Percentiles rank a stretch among this genome's conserved stretches.
Conservation (phyloP, 2,113 vertebrate species). For the Heliornis fulica region DNA sequence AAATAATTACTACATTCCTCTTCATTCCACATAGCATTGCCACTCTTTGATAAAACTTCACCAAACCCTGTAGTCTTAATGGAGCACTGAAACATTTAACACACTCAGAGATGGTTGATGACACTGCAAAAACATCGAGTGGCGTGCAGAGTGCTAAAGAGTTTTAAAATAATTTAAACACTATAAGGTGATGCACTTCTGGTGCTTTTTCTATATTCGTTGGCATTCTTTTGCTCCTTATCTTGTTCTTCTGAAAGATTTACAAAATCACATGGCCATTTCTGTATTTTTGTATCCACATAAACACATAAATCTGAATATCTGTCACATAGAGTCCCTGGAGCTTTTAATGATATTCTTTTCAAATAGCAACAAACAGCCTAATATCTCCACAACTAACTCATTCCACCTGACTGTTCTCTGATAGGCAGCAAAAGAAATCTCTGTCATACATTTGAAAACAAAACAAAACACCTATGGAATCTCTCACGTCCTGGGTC, state of each 20-base stretch:
- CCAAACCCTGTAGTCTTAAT: background rate
- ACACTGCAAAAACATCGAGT: background rate
- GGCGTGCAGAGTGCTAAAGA: background rate
- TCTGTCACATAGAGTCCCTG: background rate
- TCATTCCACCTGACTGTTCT: background rate
- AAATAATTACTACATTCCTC: background rate
- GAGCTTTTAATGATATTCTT: background rate
- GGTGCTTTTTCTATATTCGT: background rate
- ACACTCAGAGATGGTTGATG: background rate
- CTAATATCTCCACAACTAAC: background rate
- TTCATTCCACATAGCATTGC: background rate
- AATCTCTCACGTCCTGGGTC: background rate
- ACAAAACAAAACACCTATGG: background rate
- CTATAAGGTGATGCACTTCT: background rate
- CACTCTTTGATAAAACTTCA: background rate
- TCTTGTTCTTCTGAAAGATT: background rate
- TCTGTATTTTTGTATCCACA: background rate
- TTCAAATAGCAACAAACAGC: background rate
- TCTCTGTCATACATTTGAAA: background rate
- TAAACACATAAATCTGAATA: background rate
- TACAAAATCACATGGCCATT: background rate
- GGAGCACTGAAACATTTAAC: background rate
- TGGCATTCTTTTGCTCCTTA: background rate
- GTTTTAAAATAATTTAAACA: background rate
- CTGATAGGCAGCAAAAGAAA: background rate